A percentile compares a stretch with the other conserved stretches of the same genome.
Conservation (phyloP, 1,140 invertebrate genomes). For the Littorina saxatilis region DNA sequence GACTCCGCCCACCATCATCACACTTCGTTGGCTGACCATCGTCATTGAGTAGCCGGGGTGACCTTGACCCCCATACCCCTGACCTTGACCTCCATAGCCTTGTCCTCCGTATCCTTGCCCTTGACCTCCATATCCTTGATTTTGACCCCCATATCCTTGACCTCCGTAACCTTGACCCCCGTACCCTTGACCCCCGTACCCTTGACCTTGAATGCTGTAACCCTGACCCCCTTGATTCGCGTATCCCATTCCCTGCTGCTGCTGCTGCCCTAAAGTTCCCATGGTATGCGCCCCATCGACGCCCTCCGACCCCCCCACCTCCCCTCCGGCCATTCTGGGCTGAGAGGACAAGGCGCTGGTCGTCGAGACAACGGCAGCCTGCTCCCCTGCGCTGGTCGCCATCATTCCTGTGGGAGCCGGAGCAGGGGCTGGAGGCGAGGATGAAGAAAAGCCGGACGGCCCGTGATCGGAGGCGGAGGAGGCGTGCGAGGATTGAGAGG, state of each 20-base stretch:
- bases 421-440: conserved; percentile 24
- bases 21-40: neutral
- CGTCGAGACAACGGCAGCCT: neutral
- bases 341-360: neutral
- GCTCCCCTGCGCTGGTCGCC: neutral
- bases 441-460: conserved; percentile 22
- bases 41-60: neutral
- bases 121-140: neutral
- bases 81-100: conserved; percentile 8
- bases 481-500: conserved; percentile 19
- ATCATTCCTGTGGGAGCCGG: conserved; percentile 27
- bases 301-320: neutral
- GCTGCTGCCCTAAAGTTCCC: neutral
- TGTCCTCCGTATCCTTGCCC: conserved; percentile 12
- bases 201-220: neutral
- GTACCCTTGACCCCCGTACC: neutral
- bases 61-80: neutral
- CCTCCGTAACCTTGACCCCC: neutral
- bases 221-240: neutral
- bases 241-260: neutral
- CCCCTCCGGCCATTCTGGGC: neutral
- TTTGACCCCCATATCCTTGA: neutral
- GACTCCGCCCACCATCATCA: neutral
- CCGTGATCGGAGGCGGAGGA: conserved; percentile 27
- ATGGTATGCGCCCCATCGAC: neutral